These are phyloP conservation scores for Phrynosoma blainvillii DNA, from an alignment of 2,113 vertebrate species.

Conservation along the genomic window DNA sequence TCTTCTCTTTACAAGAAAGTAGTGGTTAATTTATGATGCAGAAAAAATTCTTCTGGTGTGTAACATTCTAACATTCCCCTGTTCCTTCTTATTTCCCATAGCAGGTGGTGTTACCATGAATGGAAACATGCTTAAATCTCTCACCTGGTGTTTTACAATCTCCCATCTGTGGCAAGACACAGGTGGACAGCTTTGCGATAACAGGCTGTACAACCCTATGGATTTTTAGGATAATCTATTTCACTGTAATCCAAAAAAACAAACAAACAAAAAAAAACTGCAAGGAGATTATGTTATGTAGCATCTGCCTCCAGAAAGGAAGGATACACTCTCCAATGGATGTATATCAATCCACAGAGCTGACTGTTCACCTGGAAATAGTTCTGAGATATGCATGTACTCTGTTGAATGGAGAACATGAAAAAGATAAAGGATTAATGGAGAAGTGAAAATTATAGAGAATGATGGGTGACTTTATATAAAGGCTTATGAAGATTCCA, in stretches of 20 bases:
- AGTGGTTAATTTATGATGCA: slow-evolving; percentile 8
- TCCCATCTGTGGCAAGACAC: slow-evolving; percentile 44
- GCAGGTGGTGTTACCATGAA: slow-evolving; percentile 36
- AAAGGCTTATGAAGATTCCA: not conserved
- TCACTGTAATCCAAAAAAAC: slow-evolving; percentile 27
- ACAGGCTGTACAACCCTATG: slow-evolving; percentile 24
- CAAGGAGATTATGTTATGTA: slow-evolving; percentile 8
- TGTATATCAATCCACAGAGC: slow-evolving; percentile 6
- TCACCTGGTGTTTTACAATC: slow-evolving; percentile 25
- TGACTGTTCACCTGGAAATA: not conserved
- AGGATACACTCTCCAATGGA: slow-evolving; percentile 5
- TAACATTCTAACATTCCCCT: slow-evolving; percentile 1
- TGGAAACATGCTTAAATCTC: not conserved
- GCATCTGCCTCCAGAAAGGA: slow-evolving; percentile 34
- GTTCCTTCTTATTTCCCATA: slow-evolving; percentile 22
- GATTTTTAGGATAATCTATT: slow-evolving; percentile 43
- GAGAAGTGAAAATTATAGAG: not conserved
- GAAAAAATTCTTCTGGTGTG: not conserved
- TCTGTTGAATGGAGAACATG: not conserved
- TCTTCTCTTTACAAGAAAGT: not conserved
- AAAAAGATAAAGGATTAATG: not conserved
- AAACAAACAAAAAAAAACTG: slow-evolving; percentile 34
- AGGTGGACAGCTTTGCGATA: slow-evolving; percentile 47
- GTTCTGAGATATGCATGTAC: slow-evolving; percentile 1
- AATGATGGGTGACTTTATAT: not conserved